phyloP scores from a whole-genome alignment of 2,797 vertebrate genomes.

The Emydoidea blandingii region DNA sequence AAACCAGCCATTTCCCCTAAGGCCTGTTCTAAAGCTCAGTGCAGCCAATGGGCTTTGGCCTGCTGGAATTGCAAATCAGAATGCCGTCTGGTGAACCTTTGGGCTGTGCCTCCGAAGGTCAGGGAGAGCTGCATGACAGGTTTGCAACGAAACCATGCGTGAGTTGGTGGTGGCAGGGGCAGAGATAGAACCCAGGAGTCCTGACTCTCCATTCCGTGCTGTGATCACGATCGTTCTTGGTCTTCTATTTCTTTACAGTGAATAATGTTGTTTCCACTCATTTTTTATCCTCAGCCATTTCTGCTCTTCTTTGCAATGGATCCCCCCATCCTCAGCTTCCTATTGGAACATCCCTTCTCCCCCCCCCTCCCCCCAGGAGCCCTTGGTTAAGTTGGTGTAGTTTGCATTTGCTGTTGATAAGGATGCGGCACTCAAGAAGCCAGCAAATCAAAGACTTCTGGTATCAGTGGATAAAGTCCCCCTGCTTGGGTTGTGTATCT shows the following conservation, averaged over 20 bases:
- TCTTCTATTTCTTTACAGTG: neutral
- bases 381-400: fast-evolving
- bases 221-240: fast-evolving
- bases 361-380: fast-evolving
- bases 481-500: fast-evolving
- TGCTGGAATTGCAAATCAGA: neutral
- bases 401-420: neutral
- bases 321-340: neutral
- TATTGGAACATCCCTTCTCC: neutral
- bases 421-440: neutral
- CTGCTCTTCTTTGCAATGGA: neutral
- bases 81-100: slow-evolving; percentile 41
- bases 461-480: fast-evolving
- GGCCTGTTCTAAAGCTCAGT: neutral
- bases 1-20: neutral
- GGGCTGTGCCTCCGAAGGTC: neutral
- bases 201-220: fast-evolving
- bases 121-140: neutral
- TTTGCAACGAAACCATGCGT: neutral
- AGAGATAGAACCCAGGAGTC: neutral
- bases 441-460: neutral
- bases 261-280: neutral
- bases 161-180: neutral
- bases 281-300: neutral
- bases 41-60: fast-evolving